These are phyloP conservation scores for Notodonta ziczac DNA, from an alignment of 2,888 invertebrate genomes.

Conservation along the genomic window DNA sequence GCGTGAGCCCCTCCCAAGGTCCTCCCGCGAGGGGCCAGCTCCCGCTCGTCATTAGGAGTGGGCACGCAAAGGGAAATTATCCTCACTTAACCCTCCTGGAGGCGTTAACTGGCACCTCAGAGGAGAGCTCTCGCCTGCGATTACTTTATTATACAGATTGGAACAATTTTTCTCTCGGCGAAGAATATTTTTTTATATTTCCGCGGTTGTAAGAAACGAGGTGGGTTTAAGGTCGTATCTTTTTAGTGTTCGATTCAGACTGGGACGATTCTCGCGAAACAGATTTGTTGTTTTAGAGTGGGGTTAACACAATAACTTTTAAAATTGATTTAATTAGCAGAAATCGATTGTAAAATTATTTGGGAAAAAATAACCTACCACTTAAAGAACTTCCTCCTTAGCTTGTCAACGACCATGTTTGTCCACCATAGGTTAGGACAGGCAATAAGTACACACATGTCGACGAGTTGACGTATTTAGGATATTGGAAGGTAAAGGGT, in stretches of 20 bases:
- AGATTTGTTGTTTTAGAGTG: slow-evolving; percentile 11
- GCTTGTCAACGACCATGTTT: too few species aligned
- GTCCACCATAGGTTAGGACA: too few species aligned
- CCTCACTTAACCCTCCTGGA: slow-evolving; percentile 82
- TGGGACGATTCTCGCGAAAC: slow-evolving; percentile 7
- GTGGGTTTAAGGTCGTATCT: slow-evolving; percentile 5
- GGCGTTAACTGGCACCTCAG: slow-evolving; percentile 84
- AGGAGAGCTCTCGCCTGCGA: slow-evolving; percentile 72
- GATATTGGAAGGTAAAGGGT: too few species aligned
- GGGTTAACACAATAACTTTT: slow-evolving; percentile 7
- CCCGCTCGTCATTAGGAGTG: slow-evolving; percentile 73
- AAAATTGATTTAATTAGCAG: too few species aligned
- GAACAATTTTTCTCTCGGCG: slow-evolving; percentile 69
- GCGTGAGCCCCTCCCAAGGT: slow-evolving; percentile 43
- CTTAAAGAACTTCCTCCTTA: too few species aligned
- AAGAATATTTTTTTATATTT: slow-evolving; percentile 36
- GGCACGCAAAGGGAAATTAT: slow-evolving; percentile 84
- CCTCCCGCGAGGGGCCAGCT: slow-evolving; percentile 30
- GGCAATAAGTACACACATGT: too few species aligned
- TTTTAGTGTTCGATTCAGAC: slow-evolving; percentile 11
- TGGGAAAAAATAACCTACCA: too few species aligned
- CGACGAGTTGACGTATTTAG: too few species aligned
- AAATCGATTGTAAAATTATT: too few species aligned
- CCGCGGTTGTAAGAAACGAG: slow-evolving; percentile 11
- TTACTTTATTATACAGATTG: slow-evolving; percentile 81